Base-by-base conservation (phyloP, 2,888 invertebrate species). In the Lasioglossum vierecki region DNA sequence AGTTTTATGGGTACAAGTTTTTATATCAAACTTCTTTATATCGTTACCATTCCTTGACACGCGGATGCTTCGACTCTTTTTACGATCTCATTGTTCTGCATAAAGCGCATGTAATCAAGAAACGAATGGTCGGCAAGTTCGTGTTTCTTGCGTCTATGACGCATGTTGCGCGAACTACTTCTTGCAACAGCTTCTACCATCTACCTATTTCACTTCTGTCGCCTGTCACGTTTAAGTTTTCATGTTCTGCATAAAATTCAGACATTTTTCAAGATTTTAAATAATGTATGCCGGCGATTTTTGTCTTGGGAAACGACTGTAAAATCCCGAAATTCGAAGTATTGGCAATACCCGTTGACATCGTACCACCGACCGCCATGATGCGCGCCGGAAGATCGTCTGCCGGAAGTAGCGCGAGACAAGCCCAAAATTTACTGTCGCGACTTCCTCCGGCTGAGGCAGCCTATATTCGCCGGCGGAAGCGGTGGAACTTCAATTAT, bases 401-500 rank as follows among this genome's bases (percentile, higher is more conserved):
- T 0, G 26, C 49, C 26, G 22, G 30, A 73, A 41, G 57, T 46
- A n/a, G 41, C 39, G n/a, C 15, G n/a, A 46, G 41, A 49, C 70
- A 1, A 39, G 63, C 18, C 18, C 41, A 63, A 76, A 86, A 86
- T 86, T 86, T 85, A 86, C 76, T 73, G 76, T 53, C 81, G 81
- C 66, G 57, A 79, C 73, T 86, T 81, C 85, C 71, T 70, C 66
- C n/a, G 2, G 72, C 68, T 35, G 41, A 30, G 66, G 66, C 39
- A 79, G 78, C 72, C 72, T 84, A 57, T 79, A 84, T 84, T 85
- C 84, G 84, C 74, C 57, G 63, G 76, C 76, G 60, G 70, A 79
- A 70, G 73, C 80, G 80, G 76, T 79, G 73, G 84, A 85, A 79
- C 86, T 90, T 89, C 83, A 90, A 90, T 91, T 88, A 89, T 88